phyloP scores from a whole-genome alignment of 2,113 vertebrate species.

The Thermophis baileyi region DNA sequence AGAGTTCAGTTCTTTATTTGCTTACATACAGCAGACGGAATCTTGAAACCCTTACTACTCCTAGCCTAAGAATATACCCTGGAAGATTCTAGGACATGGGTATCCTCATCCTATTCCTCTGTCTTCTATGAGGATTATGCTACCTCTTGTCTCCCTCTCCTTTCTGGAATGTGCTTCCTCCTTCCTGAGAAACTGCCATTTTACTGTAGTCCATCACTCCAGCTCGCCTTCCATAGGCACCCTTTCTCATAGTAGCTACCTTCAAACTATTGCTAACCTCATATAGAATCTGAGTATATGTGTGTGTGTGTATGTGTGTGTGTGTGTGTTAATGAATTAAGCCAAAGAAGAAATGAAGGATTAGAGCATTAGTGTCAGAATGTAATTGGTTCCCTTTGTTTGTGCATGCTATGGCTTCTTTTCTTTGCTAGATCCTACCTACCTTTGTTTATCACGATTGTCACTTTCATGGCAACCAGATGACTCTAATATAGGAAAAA shows the following conservation, averaged over 20 bases:
- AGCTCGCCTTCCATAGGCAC: too few relatives aligned
- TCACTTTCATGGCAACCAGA: neutral
- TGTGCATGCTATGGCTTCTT: neutral
- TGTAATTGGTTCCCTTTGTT: neutral
- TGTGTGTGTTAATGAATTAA: neutral
- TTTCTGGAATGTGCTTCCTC: too few relatives aligned
- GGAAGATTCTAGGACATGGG: neutral
- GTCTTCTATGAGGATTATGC: neutral
- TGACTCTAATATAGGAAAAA: neutral
- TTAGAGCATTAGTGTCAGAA: neutral
- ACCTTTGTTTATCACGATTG: neutral
- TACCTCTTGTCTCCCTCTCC: too few relatives aligned
- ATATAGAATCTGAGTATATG: neutral
- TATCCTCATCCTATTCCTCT: neutral
- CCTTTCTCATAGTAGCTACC: neutral
- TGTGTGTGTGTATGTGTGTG: neutral
- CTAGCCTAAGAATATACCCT: neutral
- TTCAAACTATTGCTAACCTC: neutral
- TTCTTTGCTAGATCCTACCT: neutral
- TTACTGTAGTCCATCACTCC: too few relatives aligned
- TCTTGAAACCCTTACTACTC: neutral
- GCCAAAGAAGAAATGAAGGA: neutral
- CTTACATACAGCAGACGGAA: neutral
- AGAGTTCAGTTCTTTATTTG: neutral
- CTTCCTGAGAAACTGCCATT: too few relatives aligned